Evolutionary conservation across 1,140 invertebrate species (phyloP).

Genomic region (Papilio polytes): DNA sequence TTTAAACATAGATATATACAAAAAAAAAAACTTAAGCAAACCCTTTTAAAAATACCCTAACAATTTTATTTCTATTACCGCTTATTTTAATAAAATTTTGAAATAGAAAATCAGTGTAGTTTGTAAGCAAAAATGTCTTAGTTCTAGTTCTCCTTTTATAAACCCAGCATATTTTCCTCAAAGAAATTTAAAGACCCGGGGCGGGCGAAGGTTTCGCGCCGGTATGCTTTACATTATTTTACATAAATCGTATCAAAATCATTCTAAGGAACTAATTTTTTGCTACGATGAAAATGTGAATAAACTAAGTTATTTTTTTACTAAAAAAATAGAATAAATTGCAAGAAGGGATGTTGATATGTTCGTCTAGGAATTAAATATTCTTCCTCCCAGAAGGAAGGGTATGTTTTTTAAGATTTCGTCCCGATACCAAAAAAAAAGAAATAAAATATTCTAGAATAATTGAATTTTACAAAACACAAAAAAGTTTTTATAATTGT

Average conservation of each 20-base stretch:
- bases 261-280: not conserved
- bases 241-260: constrained; percentile 10
- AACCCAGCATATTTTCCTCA: not conserved
- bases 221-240: constrained; percentile 15
- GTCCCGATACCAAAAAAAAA: too few species aligned
- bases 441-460: too few species aligned
- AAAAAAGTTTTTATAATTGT: not conserved
- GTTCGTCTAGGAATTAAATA: not conserved
- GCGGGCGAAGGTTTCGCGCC: not conserved
- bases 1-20: too few species aligned
- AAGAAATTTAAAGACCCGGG: not conserved
- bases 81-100: not conserved
- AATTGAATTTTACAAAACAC: not conserved
- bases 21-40: too few species aligned
- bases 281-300: not conserved
- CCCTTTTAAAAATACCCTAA: too few species aligned
- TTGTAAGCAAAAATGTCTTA: not conserved
- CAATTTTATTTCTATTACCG: not conserved
- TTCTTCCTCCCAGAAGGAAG: too few species aligned
- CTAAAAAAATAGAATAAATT: not conserved
- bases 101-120: not conserved
- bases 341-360: too few species aligned
- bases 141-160: not conserved
- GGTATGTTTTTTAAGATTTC: too few species aligned
- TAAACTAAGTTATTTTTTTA: not conserved